Evolutionary conservation across 37 sponge, comb jelly and placozoan species (phyloP), one percentile per base, ranked within the genome.

Genomic region (Corticium candelabrum): DNA sequence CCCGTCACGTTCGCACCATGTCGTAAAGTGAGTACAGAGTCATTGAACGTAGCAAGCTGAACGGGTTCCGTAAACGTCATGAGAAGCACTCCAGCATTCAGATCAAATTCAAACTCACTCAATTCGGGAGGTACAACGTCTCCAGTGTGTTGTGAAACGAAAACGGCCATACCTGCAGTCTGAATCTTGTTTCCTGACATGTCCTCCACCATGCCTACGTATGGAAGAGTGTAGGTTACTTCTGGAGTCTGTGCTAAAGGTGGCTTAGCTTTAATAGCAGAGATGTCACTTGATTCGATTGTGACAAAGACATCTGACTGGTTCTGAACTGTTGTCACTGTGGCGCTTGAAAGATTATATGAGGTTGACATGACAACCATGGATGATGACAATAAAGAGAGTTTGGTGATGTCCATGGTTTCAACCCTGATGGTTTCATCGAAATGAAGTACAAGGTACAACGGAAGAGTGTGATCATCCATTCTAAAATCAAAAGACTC

Each of bases 41-140:
- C 80, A 34, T 43, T 43, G 39, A 94, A 81, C 7, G 83, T 79
- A 0, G 77, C 68, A 21, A 80, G 7, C 1, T 68, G 74, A 36
- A 94, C 75, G 68, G 85, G 38, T 72, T 94, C 95, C 39, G 89
- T 85, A 77, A 86, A 94, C 1, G 87, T 84, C 37, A 94, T 77
- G 29, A 71, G 36, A 5, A 94, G 3, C 0, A 29, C 35, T 5
- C 88, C 91, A 2, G 21, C 29, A 41, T 94, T 75, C 57, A 86
- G 39, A 41, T 94, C 89, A 62, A 94, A 69, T 27, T 37, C 67
- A 62, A 94, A 94, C 0, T 68, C 33, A 30, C 69, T 74, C 35
- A 90, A 75, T 21, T 11, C 68, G 37, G 95, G 95, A 78, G 86
- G 91, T 3, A 90, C 85, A 0, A 90, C 77, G 83, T 94, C 95